Percentiles rank a stretch among this genome's conserved stretches.
Evolutionary conservation across 2,113 vertebrate genomes (phyloP).

Genomic region (Oreocharis arfaki): DNA sequence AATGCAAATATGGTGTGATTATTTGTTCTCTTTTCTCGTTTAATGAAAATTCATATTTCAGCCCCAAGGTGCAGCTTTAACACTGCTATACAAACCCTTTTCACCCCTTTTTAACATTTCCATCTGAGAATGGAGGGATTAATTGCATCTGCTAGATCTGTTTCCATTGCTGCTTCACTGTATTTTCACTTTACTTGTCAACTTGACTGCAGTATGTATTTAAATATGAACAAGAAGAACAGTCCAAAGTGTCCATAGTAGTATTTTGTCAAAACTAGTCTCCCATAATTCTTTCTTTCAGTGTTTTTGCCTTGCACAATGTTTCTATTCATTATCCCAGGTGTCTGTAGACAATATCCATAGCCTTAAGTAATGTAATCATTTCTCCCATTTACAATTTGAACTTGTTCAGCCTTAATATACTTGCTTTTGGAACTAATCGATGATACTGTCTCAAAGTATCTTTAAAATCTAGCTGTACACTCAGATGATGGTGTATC

Average conservation of each 20-base stretch:
- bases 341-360: neutral
- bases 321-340: neutral
- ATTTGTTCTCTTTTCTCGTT: neutral
- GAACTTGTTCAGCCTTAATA: neutral
- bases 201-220: neutral
- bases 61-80: neutral
- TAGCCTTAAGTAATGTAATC: neutral
- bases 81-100: neutral
- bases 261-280: neutral
- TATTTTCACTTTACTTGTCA: neutral
- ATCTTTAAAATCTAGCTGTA: neutral
- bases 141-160: neutral
- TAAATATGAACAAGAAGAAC: neutral
- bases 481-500: neutral
- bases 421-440: neutral
- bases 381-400: neutral
- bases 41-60: neutral
- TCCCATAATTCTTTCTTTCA: neutral
- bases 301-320: neutral
- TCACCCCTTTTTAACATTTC: neutral
- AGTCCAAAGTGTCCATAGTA: neutral
- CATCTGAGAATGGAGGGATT: neutral
- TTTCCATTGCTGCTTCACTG: neutral
- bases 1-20: neutral
- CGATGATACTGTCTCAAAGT: neutral